Conservation (phyloP, 2,113 vertebrate genomes). For the Ramphastos sulfuratus region DNA sequence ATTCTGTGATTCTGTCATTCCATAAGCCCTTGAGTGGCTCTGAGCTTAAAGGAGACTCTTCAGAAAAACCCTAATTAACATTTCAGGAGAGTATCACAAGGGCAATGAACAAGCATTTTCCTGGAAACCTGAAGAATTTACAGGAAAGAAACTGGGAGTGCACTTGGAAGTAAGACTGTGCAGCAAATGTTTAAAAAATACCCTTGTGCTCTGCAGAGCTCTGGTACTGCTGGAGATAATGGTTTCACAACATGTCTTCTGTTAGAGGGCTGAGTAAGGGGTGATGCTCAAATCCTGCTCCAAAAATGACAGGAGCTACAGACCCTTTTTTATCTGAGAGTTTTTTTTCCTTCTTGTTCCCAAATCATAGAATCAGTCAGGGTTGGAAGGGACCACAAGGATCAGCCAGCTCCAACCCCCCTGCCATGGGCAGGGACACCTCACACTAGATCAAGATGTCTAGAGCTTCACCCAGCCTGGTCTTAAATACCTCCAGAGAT, state of each 20-base stretch:
- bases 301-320: too few species aligned
- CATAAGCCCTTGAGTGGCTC: neutral
- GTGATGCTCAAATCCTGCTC: neutral
- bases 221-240: neutral
- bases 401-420: too few species aligned
- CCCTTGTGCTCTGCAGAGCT: neutral
- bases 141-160: neutral
- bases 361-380: too few species aligned
- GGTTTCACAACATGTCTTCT: neutral
- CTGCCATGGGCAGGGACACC: too few species aligned
- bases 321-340: too few species aligned
- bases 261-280: neutral
- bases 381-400: too few species aligned
- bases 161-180: neutral
- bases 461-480: too few species aligned
- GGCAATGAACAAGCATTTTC: rapidly evolving
- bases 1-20: too few species aligned
- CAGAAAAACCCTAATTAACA: neutral
- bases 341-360: too few species aligned
- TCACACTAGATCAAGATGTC: too few species aligned
- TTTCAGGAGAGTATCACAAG: neutral
- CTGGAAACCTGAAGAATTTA: neutral
- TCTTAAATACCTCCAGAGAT: too few species aligned
- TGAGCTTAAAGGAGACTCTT: neutral
- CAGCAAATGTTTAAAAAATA: neutral